Conservation (phyloP, 2,888 invertebrate genomes). For the Phyllotreta cruciferae region DNA sequence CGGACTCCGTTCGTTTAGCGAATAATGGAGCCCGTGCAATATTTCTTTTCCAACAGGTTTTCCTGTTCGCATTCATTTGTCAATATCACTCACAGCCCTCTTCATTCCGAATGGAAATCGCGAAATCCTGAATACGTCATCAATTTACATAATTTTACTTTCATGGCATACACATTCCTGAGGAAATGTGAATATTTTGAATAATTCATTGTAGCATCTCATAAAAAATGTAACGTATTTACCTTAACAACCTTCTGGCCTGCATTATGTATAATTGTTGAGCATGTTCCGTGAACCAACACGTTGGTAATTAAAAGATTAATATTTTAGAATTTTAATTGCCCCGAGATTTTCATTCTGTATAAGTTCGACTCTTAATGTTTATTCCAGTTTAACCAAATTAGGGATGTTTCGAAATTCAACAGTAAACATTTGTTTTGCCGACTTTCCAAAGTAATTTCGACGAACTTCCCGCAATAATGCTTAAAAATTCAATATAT, state of each 20-base stretch:
- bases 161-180: background rate
- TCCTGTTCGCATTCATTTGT: constrained; percentile 26
- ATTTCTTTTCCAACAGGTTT: constrained; percentile 30
- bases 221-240: constrained; percentile 14
- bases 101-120: constrained; percentile 26
- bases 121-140: constrained; percentile 26
- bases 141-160: constrained; percentile 28
- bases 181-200: constrained; percentile 16
- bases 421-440: too few relatives aligned
- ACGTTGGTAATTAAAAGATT: too few relatives aligned
- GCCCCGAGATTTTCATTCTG: too few relatives aligned
- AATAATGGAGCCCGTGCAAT: constrained; percentile 20
- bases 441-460: too few relatives aligned
- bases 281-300: too few relatives aligned
- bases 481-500: too few relatives aligned
- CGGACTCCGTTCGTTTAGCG: constrained; percentile 23
- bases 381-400: too few relatives aligned
- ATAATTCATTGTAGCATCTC: constrained; percentile 19
- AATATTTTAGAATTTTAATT: too few relatives aligned
- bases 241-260: background rate
- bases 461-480: too few relatives aligned
- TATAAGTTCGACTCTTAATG: too few relatives aligned
- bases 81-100: constrained; percentile 30
- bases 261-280: constrained; percentile 3
- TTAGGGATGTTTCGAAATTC: too few relatives aligned